Base-by-base conservation (phyloP, 2,888 invertebrate species). In the Limnephilus auricula region DNA sequence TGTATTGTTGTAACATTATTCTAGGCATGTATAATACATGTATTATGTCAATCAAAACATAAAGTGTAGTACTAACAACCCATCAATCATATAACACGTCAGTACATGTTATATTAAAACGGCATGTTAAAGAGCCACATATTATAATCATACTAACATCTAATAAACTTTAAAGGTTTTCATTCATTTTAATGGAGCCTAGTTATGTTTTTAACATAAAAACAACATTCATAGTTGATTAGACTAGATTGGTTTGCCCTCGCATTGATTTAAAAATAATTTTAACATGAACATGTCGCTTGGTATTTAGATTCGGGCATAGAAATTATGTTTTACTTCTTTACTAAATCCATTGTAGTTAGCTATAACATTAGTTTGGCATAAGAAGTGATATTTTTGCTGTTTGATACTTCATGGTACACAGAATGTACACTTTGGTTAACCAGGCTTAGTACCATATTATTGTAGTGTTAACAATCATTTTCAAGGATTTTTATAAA, bases 341-440 rank as follows among this genome's bases (percentile, higher is more conserved):
- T 65, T 65, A 65, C 65, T 65, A 65, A 65, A 65, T 65, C 25
- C 65, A 65, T 65, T 65, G 65, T 65, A 65, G 65, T 65, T 65
- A 65, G 65, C 6, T n/a, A 9, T 65, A 65, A 65, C n/a, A 18
- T 65, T 65, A 4, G 25, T 65, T 65, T 65, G 6, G 25, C 25
- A 65, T 65, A 65, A 65, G 25, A 80, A n/a, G 18, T 40, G 79
- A 31, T 91, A 88, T 92, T 89, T 89, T 89, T 89, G 79, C 65
- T 30, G n/a, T 40, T n/a, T 78, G 65, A 45, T 89, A 65, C n/a
- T 65, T 65, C 65, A 65, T 65, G 5, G 65, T 65, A n/a, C 65
- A 65, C n/a, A 65, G 25, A 65, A 25, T n/a, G 2, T 65, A 25
- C 65, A 65, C n/a, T n/a, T 65, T n/a, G 65, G n/a, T 6, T 65